phyloP scores from a whole-genome alignment of 2,113 vertebrate genomes.

The Noctilio leporinus region DNA sequence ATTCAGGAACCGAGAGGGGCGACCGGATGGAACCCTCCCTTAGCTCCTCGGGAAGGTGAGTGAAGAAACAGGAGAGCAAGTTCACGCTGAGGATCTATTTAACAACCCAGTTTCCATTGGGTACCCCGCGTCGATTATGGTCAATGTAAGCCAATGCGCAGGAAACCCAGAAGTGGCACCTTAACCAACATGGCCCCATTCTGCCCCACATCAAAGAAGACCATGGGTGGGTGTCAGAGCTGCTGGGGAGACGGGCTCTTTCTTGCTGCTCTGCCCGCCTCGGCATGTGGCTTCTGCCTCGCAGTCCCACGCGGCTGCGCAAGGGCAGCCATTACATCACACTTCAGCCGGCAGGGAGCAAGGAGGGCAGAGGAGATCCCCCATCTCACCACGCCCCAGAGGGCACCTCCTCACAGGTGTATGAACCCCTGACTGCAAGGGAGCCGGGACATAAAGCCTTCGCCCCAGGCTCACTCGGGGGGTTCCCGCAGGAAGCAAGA shows the following conservation, averaged over 20 bases:
- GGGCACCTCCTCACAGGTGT: background rate
- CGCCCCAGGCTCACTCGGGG: background rate
- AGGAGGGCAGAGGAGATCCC: background rate
- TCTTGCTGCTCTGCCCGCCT: background rate
- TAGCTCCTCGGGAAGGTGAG: accelerated
- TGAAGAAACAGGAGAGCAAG: background rate
- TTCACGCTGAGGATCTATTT: accelerated
- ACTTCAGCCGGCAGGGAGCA: background rate
- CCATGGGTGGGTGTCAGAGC: background rate
- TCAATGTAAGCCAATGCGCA: background rate
- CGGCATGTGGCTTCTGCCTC: background rate
- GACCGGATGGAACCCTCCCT: background rate
- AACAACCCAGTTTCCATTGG: background rate
- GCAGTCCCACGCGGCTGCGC: background rate
- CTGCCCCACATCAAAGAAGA: background rate
- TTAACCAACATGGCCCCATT: background rate
- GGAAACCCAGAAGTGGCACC: accelerated
- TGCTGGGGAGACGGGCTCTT: background rate
- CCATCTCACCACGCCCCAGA: background rate
- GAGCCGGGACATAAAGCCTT: background rate
- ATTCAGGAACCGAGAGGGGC: background rate
- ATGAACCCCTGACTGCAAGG: background rate
- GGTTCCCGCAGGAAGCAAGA: background rate
- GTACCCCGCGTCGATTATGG: accelerated
- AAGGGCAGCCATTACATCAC: background rate